Evolutionary conservation across 2,888 invertebrate genomes (phyloP).

Genomic region (Arctia plantaginis): DNA sequence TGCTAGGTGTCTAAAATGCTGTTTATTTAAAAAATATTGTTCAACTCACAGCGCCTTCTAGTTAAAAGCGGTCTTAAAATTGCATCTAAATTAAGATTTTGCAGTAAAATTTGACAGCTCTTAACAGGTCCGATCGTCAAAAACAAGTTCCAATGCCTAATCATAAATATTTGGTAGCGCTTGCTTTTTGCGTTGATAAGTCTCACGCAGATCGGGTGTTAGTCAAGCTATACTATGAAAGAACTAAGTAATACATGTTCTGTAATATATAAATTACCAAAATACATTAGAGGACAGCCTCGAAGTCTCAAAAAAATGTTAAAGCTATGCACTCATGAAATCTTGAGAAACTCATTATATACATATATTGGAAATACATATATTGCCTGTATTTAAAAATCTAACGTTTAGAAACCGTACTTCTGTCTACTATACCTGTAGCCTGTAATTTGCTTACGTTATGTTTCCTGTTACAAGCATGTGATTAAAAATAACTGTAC

Average conservation of each 20-base stretch:
- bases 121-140: background rate
- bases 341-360: background rate
- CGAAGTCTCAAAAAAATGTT: too few relatives aligned
- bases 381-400: background rate
- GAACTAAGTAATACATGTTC: conserved; percentile 6
- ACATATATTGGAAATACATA: background rate
- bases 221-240: background rate
- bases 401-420: conserved; percentile 15
- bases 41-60: background rate
- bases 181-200: too few relatives aligned
- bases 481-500: conserved; percentile 17
- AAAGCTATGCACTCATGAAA: background rate
- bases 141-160: background rate
- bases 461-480: background rate
- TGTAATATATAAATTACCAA: too few relatives aligned
- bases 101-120: too few relatives aligned
- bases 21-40: background rate
- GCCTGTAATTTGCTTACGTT: background rate
- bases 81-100: background rate
- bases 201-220: background rate
- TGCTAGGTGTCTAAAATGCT: background rate
- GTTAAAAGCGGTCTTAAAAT: too few relatives aligned
- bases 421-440: background rate
- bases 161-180: background rate
- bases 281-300: too few relatives aligned